Evolutionary conservation across 2,797 vertebrate genomes (phyloP), one percentile per base, ranked within the genome.

Genomic region (Cuculus canorus): DNA sequence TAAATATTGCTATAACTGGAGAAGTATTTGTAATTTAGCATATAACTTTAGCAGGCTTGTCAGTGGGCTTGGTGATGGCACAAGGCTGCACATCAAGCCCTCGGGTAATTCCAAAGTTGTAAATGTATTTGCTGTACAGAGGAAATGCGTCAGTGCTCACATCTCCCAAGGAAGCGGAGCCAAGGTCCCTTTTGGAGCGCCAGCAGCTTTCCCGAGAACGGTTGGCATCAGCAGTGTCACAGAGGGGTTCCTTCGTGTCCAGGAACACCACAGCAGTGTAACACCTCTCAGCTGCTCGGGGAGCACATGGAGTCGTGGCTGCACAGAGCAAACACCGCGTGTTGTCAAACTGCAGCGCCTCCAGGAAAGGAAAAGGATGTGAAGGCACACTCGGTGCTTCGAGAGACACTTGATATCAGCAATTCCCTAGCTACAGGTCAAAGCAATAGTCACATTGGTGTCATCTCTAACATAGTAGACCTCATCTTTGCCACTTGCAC

Each of bases 1-100:
- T 97, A 96, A 97, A 96, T 97, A 95, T 95, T 94, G 95, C 96
- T 95, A 95, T 76, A 91, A 60, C 96, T 96, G 95, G 96, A 95
- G 93, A 93, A 97, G 72, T 94, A 83, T 93, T 95, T 97, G 91
- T 97, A 96, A 96, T 82, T 93, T 96, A 96, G 91, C 87, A 78
- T 95, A 96, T 94, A 96, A 95, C 87, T 96, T 82, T 73, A 89
- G 53, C 65, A 37, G 39, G 87, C 88, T 93, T 90, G 81, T 61
- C 88, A 85, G 47, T 22, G 72, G 87, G 91, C 60, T 82, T 70
- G 93, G 60, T 64, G 77, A 37, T 65, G 79, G 83, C 71, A 27
- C 9, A 6, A 61, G 72, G 91, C 59, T 43, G 53, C 2, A 10
- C 60, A 22, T 75, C 41, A 14, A 88, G 91, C 60, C 8, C 63